A percentile compares a stretch with the other conserved stretches of the same genome.
Conservation (phyloP, 2,888 invertebrate species). For the Andrena fulva region DNA sequence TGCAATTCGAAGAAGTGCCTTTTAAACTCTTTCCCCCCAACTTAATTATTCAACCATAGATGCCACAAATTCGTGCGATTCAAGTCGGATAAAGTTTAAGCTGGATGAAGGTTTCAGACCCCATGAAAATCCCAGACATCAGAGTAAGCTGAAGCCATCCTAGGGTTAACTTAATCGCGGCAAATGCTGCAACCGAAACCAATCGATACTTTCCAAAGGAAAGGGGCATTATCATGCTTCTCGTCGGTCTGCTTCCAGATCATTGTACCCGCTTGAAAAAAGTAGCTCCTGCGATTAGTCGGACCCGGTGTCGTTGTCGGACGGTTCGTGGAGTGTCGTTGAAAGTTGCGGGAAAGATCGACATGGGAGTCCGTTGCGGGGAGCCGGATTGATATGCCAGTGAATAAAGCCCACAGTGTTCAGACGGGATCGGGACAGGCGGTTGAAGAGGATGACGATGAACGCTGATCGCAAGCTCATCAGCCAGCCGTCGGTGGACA, state of each 20-base stretch:
- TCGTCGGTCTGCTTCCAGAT: background rate
- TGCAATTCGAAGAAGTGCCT: too few relatives aligned
- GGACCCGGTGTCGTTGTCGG: background rate
- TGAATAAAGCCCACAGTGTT: constrained; percentile 35
- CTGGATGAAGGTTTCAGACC: background rate
- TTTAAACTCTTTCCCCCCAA: too few relatives aligned
- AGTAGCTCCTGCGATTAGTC: constrained; percentile 4
- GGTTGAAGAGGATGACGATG: constrained; percentile 73
- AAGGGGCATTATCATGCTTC: background rate
- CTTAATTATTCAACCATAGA: background rate
- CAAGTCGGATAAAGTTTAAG: background rate
- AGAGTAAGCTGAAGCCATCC: background rate
- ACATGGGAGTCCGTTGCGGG: constrained; percentile 34
- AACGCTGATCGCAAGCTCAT: constrained; percentile 75
- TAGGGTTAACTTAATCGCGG: background rate
- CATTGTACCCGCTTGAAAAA: background rate
- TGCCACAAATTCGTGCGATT: background rate
- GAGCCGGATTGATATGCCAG: constrained; percentile 62
- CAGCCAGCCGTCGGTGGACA: constrained; percentile 78
- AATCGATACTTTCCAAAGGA: background rate
- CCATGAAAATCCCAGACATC: background rate
- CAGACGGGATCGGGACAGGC: constrained; percentile 54
- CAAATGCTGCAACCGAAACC: background rate
- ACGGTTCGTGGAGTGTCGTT: constrained; percentile 17
- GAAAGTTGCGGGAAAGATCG: constrained; percentile 23